These are phyloP conservation scores for Yponomeuta plumbellus DNA, from an alignment of 2,888 invertebrate species.

Conservation along the genomic window DNA sequence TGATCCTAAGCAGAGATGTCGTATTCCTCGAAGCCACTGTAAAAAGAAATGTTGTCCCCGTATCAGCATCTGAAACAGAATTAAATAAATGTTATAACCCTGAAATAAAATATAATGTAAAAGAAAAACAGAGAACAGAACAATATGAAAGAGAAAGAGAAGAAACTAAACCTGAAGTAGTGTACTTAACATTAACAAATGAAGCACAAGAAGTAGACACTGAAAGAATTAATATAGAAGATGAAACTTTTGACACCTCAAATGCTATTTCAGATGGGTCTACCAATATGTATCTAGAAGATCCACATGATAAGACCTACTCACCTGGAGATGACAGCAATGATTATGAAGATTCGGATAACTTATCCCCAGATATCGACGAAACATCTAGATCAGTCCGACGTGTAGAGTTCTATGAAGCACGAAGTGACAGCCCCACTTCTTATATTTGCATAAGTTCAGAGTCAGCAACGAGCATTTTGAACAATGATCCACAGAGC, in stretches of 20 bases:
- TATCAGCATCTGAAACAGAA: no score
- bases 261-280: no score
- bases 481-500: conserved; percentile 14
- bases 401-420: not conserved
- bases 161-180: not conserved
- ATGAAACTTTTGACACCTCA: not conserved
- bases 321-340: not conserved
- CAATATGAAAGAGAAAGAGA: not conserved
- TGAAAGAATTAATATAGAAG: not conserved
- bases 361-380: not conserved
- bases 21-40: conserved; percentile 22
- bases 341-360: not conserved
- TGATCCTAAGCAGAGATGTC: conserved; percentile 24
- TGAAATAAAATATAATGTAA: not conserved
- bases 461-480: conserved; percentile 10
- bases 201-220: not conserved
- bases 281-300: not conserved
- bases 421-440: not conserved
- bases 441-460: conserved; percentile 14
- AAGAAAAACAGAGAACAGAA: not conserved
- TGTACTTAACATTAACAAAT: not conserved
- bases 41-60: not conserved
- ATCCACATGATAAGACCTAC: conserved; percentile 13
- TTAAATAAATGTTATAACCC: no score
- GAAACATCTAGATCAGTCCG: not conserved